Base-by-base conservation (phyloP, 2,113 vertebrate species). In the Melierax canorus region DNA sequence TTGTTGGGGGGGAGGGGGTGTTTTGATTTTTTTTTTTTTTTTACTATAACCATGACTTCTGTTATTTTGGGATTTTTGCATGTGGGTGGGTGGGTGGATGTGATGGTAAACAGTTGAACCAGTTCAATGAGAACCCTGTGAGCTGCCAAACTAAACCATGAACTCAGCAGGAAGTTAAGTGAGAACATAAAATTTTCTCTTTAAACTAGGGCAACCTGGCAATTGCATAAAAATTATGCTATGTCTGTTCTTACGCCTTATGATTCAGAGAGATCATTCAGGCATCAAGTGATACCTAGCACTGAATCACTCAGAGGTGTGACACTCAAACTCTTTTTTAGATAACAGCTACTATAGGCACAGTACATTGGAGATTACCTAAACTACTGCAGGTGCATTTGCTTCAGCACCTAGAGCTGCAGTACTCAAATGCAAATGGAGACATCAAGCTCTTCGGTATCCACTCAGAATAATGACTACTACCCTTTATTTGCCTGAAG, bases 101-200 rank as follows among this genome's bases (percentile, higher is more conserved):
- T 87, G 84, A 84, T 27, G 23, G 50, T 60, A 94, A 92, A 38
- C 36, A 95, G 46, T 6, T 77, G 62, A 94, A 92, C 3, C 10
- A 73, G 77, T 78, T 92, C 51, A 93, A 23, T 50, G 55, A 94
- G 81, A 94, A 92, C 30, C 12, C 66, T 76, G 32, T 59, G 43
- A 89, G 1, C 15, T 94, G 91, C 94, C 81, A 94, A 97, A 94
- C 46, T 80, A 93, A 97, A 91, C 85, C 66, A 92, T 26, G 19
- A 92, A 63, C 41, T 84, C 84, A 62, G 60, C 64, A 91, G 87
- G 46, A 97, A 96, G 32, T 34, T 67, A 69, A 75, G 62, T 0
- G 2, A 92, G 78, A 92, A 73, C 11, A 50, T 30, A 92, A 87
- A 17, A 39, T 34, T 32, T 73, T 56, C 48, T 77, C 55, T 68